Conservation (phyloP, 2,797 vertebrate genomes). For the Silurus aristotelis region DNA sequence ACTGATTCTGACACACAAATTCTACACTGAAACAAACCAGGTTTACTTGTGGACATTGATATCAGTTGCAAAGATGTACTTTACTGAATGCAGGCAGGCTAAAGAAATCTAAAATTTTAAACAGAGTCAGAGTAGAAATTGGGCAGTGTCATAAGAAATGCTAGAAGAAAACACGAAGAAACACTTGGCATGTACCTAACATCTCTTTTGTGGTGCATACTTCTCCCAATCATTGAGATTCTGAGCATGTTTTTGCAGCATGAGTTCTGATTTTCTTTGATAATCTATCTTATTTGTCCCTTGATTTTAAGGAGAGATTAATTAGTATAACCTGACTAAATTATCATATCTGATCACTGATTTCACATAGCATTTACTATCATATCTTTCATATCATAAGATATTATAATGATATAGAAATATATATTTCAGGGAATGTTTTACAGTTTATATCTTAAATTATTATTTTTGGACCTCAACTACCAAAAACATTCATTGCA, state of each 20-base stretch:
- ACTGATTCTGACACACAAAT: too few relatives aligned
- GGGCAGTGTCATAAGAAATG: too few relatives aligned
- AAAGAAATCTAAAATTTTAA: too few relatives aligned
- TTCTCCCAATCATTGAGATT: too few relatives aligned
- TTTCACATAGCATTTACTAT: neutral
- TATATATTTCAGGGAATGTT: neutral
- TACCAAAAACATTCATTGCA: neutral
- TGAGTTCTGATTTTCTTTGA: too few relatives aligned
- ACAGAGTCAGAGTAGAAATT: too few relatives aligned
- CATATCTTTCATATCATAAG: neutral
- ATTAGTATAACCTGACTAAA: neutral
- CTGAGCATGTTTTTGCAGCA: too few relatives aligned
- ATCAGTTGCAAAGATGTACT: neutral
- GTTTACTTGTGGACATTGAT: neutral
- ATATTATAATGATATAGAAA: too few relatives aligned
- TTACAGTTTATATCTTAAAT: neutral
- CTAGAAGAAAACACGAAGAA: too few relatives aligned
- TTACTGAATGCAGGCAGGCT: too few relatives aligned
- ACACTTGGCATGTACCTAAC: too few relatives aligned
- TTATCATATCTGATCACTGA: neutral
- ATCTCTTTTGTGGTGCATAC: neutral
- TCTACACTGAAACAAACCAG: neutral
- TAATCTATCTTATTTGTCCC: too few relatives aligned
- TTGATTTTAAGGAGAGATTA: neutral
- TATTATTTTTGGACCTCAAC: neutral